phyloP scores from a whole-genome alignment of 1,140 invertebrate species.

The Lucilia sericata region DNA sequence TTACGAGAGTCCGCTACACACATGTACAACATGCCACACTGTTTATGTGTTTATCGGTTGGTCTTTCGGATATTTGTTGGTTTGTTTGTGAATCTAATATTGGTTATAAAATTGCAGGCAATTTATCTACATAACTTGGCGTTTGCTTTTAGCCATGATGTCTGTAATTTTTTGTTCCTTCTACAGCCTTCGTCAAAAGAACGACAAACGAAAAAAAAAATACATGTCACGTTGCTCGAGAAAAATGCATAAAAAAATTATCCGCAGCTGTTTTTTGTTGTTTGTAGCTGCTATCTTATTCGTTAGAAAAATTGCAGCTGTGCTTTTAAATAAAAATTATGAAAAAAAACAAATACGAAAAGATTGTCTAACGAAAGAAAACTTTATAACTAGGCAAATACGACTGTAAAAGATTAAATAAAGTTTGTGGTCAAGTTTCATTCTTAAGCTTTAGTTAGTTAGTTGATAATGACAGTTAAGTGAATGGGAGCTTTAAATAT shows the following conservation, averaged over 20 bases:
- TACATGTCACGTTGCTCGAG: slow-evolving; percentile 24
- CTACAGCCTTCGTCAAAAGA: background rate
- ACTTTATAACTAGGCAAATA: slow-evolving; percentile 3
- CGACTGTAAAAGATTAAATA: background rate
- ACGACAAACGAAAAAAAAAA: background rate
- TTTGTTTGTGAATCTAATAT: slow-evolving; percentile 33
- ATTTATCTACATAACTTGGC: slow-evolving; percentile 42
- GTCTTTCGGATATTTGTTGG: background rate
- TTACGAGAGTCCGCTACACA: background rate
- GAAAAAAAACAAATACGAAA: slow-evolving; percentile 3
- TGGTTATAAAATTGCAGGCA: slow-evolving; percentile 41
- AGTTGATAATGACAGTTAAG: slow-evolving; percentile 23
- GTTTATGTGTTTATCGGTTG: background rate
- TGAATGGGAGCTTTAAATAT: background rate
- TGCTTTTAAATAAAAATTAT: slow-evolving; percentile 25
- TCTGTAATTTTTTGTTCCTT: slow-evolving; percentile 7
- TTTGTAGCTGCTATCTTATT: background rate
- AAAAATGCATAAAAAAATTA: slow-evolving; percentile 6
- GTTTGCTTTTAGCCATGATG: slow-evolving; percentile 44
- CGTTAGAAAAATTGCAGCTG: slow-evolving; percentile 35
- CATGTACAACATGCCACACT: background rate
- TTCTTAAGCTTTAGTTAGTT: background rate
- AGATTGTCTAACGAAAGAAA: background rate
- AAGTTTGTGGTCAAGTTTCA: slow-evolving; percentile 23
- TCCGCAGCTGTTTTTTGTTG: slow-evolving; percentile 31